Base-by-base conservation (phyloP, 2,888 invertebrate genomes). In the Sinohyriopsis cumingii region DNA sequence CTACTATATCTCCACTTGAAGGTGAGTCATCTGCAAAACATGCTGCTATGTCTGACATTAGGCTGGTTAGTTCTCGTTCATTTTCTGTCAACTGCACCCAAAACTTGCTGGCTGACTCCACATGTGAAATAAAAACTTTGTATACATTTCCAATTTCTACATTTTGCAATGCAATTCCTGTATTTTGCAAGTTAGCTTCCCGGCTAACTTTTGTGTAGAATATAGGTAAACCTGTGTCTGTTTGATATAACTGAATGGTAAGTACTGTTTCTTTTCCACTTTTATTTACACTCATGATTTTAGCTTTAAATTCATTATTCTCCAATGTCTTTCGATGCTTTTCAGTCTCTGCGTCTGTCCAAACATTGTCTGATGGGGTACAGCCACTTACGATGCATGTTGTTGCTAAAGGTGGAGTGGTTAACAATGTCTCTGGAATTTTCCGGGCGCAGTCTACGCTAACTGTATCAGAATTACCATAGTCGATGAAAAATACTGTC, bases 381-480 rank as follows among this genome's bases (percentile, higher is more conserved):
- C 78, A 70, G 53, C 79, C 79, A 33, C 67, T 55, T 15, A 82
- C 72, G 19, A 75, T 63, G 72, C 87, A 89, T 64, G 81, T 82
- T 53, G 84, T 75, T 33, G 87, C 87, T 57, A 86, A 77, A 3
- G 82, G 76, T 20, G 87, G 87, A 45, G 80, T 72, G 5, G 71
- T 71, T 19, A 79, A 64, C 53, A 87, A 84, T 65, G 81, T 79
- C 2, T 72, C 70, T 60, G 82, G 72, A 20, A 87, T 63, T n/a
- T 79, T 68, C 64, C 84, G 80, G 6, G 87, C 67, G 24, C 80
- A 75, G 24, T 68, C 65, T 9, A 81, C 53, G 1, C 68, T 56
- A 5, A 88, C 81, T n/a, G 65, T 74, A 60, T 87, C 88, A 33
- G 79, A 78, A 70, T 89, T 89, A 1, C 89, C 89, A 82, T 86